phyloP scores from a whole-genome alignment of 2,113 vertebrate genomes.

The Natator depressus region DNA sequence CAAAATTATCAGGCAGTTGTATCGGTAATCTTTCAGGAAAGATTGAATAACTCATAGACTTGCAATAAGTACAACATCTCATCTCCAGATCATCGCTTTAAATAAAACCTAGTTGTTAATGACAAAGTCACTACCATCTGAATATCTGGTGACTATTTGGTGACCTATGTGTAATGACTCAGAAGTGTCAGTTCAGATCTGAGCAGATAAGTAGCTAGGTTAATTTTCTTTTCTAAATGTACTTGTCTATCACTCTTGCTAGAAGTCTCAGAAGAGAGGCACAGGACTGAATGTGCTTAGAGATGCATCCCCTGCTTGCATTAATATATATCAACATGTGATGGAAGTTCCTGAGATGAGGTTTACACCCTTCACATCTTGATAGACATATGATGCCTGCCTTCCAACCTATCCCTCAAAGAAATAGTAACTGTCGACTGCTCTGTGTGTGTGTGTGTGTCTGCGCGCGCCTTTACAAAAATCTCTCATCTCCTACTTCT shows the following conservation, averaged over 20 bases:
- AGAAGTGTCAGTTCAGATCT: background rate
- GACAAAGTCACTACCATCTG: background rate
- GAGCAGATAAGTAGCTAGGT: background rate
- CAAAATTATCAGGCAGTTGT: background rate
- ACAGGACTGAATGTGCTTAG: background rate
- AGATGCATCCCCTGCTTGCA: accelerated
- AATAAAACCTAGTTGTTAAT: background rate
- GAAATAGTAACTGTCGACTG: background rate
- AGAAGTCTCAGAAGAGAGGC: background rate
- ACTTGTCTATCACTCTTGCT: background rate
- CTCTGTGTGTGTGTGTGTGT: no score
- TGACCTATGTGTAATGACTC: background rate
- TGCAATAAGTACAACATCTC: background rate
- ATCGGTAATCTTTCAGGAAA: background rate
- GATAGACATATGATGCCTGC: background rate
- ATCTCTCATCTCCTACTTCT: background rate
- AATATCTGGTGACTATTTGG: background rate
- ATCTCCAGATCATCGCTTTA: background rate
- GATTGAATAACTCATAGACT: background rate
- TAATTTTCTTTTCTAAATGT: background rate
- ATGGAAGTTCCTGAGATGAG: background rate
- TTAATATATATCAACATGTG: background rate
- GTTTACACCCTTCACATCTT: background rate
- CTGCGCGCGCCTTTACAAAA: no score
- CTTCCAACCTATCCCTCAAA: background rate